Percentiles rank a stretch among this genome's conserved stretches.
Evolutionary conservation across 2,113 vertebrate species (phyloP).

Genomic region (Oxyura jamaicensis): DNA sequence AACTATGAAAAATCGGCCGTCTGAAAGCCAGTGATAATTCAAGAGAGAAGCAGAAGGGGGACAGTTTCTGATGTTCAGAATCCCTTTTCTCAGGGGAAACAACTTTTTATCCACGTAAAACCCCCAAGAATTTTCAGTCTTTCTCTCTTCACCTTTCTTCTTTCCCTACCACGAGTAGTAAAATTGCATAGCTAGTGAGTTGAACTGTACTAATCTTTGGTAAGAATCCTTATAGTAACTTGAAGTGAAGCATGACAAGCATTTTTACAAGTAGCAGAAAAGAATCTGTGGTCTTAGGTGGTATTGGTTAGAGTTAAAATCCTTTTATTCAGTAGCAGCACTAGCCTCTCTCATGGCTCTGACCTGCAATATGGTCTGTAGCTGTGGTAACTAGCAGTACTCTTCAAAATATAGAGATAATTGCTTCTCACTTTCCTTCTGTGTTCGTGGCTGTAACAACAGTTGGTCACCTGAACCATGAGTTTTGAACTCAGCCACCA

Average conservation of each 20-base stretch:
- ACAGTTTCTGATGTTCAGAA: neutral
- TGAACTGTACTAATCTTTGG: neutral
- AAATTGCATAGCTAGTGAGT: neutral
- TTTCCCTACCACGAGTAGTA: neutral
- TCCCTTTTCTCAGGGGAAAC: neutral
- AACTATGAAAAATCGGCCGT: no score
- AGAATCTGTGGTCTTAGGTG: neutral
- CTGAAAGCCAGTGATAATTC: neutral
- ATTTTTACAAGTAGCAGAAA: neutral
- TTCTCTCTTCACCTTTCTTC: neutral
- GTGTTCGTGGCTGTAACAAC: neutral
- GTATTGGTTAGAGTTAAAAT: neutral
- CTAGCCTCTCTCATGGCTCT: neutral
- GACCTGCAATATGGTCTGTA: neutral
- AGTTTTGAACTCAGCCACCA: neutral
- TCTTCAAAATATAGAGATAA: neutral
- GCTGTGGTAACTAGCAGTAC: neutral
- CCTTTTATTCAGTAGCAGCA: neutral
- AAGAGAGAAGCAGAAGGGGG: neutral
- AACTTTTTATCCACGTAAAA: neutral
- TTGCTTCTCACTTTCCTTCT: neutral
- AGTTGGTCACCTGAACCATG: neutral
- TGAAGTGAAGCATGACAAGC: neutral
- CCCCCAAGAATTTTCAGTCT: neutral
- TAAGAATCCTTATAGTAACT: neutral